Percentiles rank a stretch among this genome's conserved stretches.
These are phyloP conservation scores for Nyctibius grandis DNA, from an alignment of 2,797 vertebrate species.

Conservation along the genomic window DNA sequence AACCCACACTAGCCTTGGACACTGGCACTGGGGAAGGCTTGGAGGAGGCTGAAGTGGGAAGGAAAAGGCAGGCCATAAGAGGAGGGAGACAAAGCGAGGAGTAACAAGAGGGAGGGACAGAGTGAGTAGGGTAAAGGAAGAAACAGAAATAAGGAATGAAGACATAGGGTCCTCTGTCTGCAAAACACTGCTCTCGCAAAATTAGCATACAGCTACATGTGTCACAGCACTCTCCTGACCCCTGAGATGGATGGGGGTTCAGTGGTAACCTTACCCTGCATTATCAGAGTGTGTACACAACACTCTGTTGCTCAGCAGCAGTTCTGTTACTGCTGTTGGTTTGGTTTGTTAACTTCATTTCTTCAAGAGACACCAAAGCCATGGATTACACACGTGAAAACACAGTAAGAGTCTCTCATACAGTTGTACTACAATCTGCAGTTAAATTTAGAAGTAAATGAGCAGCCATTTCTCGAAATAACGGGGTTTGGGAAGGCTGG, in stretches of 20 bases:
- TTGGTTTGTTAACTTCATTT: not conserved
- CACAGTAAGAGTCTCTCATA: not conserved
- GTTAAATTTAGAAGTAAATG: not conserved
- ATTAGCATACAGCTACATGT: fast-evolving
- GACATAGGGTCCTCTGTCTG: not conserved
- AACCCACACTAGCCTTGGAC: not conserved
- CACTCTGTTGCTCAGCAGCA: not conserved
- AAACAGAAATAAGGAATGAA: not conserved
- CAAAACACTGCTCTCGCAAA: not conserved
- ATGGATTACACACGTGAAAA: not conserved
- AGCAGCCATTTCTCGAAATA: not conserved
- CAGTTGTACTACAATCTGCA: not conserved
- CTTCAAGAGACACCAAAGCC: not conserved
- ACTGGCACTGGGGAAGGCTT: not conserved
- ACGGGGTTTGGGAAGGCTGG: not conserved
- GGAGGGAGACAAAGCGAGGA: not conserved
- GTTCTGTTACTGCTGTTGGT: not conserved
- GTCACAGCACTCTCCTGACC: not conserved
- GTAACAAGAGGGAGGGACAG: not conserved
- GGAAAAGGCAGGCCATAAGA: not conserved
- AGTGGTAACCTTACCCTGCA: not conserved
- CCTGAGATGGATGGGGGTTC: fast-evolving
- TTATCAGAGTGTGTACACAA: not conserved
- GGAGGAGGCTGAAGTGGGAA: not conserved
- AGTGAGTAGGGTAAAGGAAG: not conserved